Base-by-base conservation (phyloP, 2,113 vertebrate species). In the Verasper variegatus region DNA sequence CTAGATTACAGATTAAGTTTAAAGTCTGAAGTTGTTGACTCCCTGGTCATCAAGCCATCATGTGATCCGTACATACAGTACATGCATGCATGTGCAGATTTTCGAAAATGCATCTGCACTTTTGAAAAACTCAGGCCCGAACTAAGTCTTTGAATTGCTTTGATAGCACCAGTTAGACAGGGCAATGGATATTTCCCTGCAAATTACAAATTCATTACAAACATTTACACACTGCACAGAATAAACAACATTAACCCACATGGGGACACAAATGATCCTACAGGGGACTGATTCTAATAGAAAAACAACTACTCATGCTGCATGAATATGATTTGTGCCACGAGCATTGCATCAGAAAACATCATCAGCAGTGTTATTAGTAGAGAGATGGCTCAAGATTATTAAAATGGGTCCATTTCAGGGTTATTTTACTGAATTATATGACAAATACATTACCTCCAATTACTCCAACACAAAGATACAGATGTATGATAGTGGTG, bases 401-500 rank as follows among this genome's bases (percentile, higher is more conserved):
- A 40, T 55, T 2, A 35, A 37, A n/a, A 5, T 49, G 10, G 59
- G 17, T 42, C 20, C 9, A 20, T 62, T 51, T 60, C 23, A 58
- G 5, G n/a, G 31, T 31, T 31, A 31, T 26, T 31, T n/a, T 45
- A 26, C 23, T 56, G 18, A 21, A 11, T 45, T 17, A 31, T 31
- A 8, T 59, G 51, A 73, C 31, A 54, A 42, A 10, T 0, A 58
- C 13, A 65, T 62, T 92, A 96, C 94, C 95, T 92, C 95, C 95
- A 78, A 96, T 91, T 68, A 95, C 82, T 85, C 96, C 94, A 75
- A 95, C 88, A 0, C 94, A 97, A 65, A 96, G 87, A 86, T 96
- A 95, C 40, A 96, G 91, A 86, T 96, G 95, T 27, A 95, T 73
- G 67, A 96, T 96, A 35, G 90, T 92, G 20, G 85, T 95, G 81